These are phyloP conservation scores for Lacerta viridis DNA, from an alignment of 2,797 vertebrate genomes.

Conservation along the genomic window DNA sequence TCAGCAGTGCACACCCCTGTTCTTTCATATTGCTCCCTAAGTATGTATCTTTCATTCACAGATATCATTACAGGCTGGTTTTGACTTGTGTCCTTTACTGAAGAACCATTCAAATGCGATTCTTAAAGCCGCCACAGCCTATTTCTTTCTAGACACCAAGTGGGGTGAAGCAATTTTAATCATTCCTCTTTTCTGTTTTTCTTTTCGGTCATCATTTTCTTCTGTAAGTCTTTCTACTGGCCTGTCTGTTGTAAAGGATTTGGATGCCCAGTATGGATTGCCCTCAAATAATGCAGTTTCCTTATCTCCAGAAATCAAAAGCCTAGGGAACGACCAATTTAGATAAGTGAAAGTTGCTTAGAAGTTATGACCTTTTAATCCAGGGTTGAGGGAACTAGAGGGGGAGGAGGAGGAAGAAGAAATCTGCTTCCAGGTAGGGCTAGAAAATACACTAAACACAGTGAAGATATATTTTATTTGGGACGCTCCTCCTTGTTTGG, in stretches of 20 bases:
- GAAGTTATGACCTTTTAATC: background rate
- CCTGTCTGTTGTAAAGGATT: constrained; percentile 6
- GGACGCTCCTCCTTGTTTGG: constrained; percentile 42
- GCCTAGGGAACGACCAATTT: constrained; percentile 33
- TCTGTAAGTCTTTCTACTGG: constrained; percentile 9
- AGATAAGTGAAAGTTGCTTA: constrained; percentile 28
- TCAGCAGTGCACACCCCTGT: constrained; percentile 13
- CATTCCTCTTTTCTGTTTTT: background rate
- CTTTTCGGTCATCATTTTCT: background rate
- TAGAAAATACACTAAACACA: background rate
- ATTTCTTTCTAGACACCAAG: background rate
- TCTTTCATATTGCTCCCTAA: constrained; percentile 21
- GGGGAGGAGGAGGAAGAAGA: constrained; percentile 3
- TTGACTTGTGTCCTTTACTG: constrained; percentile 44
- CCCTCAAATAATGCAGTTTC: background rate
- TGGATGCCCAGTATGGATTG: background rate
- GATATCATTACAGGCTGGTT: constrained; percentile 49
- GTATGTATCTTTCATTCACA: constrained; percentile 44
- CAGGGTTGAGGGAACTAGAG: background rate
- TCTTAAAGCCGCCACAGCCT: background rate
- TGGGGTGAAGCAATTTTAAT: background rate
- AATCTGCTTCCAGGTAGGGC: constrained; percentile 19
- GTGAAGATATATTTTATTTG: constrained; percentile 39
- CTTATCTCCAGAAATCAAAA: constrained; percentile 26
- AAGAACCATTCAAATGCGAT: constrained; percentile 45